Evolutionary conservation across 2,113 vertebrate genomes (phyloP).

Genomic region (Elaphurus davidianus): DNA sequence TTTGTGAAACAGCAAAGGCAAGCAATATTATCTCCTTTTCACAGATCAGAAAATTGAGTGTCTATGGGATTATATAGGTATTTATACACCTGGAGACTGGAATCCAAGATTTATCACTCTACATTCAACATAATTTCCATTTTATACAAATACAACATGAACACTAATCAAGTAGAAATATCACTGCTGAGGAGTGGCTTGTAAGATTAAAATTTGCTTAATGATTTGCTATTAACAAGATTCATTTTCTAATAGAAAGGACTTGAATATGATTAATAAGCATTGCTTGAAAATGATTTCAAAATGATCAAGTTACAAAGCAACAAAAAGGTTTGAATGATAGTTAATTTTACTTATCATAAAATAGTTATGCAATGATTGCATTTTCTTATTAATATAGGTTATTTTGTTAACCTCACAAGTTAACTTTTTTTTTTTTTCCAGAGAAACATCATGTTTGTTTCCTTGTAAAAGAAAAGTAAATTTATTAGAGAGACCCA

Average conservation of each 20-base stretch:
- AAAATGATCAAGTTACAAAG: not conserved
- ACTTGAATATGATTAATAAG: not conserved
- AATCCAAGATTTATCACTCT: not conserved
- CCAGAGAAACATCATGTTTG: not conserved
- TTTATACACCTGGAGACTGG: not conserved
- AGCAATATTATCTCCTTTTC: not conserved
- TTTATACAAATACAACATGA: not conserved
- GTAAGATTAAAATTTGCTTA: slow-evolving; percentile 5
- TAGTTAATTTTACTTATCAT: not conserved
- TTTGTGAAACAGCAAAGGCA: not conserved
- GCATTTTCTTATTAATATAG: not conserved
- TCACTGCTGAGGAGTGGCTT: not conserved
- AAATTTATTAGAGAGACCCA: not conserved
- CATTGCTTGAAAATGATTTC: not conserved
- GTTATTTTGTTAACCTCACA: not conserved
- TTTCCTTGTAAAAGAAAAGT: not conserved
- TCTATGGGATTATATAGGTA: not conserved
- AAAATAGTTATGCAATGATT: not conserved
- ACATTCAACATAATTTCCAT: not conserved
- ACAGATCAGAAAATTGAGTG: not conserved
- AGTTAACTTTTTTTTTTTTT: not conserved
- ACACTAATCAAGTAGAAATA: not conserved
- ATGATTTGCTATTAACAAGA: slow-evolving; percentile 12
- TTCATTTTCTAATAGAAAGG: not conserved
- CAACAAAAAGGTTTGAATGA: not conserved